Evolutionary conservation across 1,140 invertebrate species (phyloP).

Genomic region (Drosophila neocordata): DNA sequence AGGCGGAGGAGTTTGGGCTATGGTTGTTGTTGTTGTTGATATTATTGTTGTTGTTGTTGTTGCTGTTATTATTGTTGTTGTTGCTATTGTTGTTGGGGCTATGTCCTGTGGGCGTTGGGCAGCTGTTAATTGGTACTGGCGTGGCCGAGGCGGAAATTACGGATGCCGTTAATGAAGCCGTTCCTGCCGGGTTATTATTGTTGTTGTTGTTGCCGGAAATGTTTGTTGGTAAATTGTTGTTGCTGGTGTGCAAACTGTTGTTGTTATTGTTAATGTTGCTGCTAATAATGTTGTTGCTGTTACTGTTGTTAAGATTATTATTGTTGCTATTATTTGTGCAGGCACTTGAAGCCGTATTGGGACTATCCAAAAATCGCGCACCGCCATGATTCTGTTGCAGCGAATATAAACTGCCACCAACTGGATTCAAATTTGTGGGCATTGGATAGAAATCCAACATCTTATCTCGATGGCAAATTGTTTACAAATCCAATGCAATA

Average conservation of each 20-base stretch:
- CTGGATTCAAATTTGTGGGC: conserved; percentile 81
- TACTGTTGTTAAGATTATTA: conserved; percentile 31
- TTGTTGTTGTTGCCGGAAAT: conserved; percentile 59
- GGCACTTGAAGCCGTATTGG: conserved; percentile 42
- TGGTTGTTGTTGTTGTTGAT: conserved; percentile 35
- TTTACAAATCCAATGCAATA: no score
- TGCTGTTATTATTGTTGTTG: conserved; percentile 42
- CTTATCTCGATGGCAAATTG: conserved; percentile 39
- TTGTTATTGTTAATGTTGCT: conserved; percentile 40
- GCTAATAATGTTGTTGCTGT: conserved; percentile 35
- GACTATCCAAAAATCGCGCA: conserved; percentile 76
- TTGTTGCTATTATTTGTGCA: conserved; percentile 47
- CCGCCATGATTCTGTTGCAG: conserved; percentile 80
- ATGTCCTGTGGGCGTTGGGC: conserved; percentile 74
- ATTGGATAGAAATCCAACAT: conserved; percentile 83
- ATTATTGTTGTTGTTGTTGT: conserved; percentile 35
- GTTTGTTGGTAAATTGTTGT: conserved; percentile 49
- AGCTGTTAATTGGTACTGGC: conserved; percentile 69
- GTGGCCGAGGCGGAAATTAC: conserved; percentile 64
- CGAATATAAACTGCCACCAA: conserved; percentile 75
- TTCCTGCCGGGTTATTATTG: conserved; percentile 50
- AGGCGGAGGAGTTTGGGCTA: conserved; percentile 59
- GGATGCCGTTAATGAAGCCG: conserved; percentile 61
- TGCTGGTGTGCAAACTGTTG: conserved; percentile 29
- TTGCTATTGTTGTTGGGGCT: conserved; percentile 54